These are phyloP conservation scores for Subanguina moxae DNA, from an alignment of 1,140 invertebrate species.

Conservation along the genomic window DNA sequence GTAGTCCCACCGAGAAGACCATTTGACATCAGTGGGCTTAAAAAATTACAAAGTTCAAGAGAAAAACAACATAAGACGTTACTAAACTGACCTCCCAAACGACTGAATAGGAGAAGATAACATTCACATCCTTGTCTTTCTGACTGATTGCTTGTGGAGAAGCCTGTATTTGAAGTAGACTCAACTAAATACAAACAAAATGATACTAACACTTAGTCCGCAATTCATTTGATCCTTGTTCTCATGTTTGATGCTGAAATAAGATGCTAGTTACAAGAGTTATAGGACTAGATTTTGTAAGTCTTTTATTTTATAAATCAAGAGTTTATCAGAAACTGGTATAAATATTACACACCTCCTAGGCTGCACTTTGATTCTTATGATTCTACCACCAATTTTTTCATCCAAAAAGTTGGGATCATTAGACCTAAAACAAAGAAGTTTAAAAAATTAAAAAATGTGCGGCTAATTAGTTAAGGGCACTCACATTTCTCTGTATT, in stretches of 20 bases:
- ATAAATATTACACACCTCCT: slow-evolving; percentile 67
- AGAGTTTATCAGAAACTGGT: background rate
- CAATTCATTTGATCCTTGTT: slow-evolving; percentile 63
- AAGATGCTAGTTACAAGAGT: slow-evolving; percentile 13
- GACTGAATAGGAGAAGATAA: slow-evolving; percentile 83
- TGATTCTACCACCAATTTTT: slow-evolving; percentile 80
- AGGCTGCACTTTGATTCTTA: slow-evolving; percentile 75
- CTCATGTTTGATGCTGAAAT: slow-evolving; percentile 60
- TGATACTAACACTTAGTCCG: slow-evolving; percentile 29
- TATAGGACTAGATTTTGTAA: background rate
- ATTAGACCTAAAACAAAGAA: slow-evolving; percentile 67
- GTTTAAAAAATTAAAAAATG: no score
- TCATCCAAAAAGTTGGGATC: slow-evolving; percentile 66
- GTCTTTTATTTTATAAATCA: background rate
- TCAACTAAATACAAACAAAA: no score
- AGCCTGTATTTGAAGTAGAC: slow-evolving; percentile 14
- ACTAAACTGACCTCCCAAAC: slow-evolving; percentile 68
- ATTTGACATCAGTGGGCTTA: slow-evolving; percentile 80
- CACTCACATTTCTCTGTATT: slow-evolving; percentile 74
- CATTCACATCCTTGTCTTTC: slow-evolving; percentile 65
- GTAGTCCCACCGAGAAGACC: slow-evolving; percentile 99
- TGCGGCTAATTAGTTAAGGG: no score
- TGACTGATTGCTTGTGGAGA: slow-evolving; percentile 69
- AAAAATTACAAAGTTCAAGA: background rate
- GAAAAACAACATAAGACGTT: no score